Conservation (phyloP, 2,113 vertebrate species). For the Atractosteus spatula region DNA sequence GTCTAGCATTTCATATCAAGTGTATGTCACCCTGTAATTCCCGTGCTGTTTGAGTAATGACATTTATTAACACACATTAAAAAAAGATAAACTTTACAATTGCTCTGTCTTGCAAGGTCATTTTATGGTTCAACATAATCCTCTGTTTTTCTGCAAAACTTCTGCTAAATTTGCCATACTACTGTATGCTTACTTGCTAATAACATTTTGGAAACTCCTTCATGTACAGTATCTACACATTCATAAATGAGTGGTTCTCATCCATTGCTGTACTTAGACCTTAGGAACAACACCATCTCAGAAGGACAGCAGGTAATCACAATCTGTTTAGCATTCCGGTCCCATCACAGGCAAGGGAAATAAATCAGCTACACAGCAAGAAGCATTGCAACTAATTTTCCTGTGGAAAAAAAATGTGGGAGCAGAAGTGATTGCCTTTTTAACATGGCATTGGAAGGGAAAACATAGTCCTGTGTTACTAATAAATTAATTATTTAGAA, state of each 20-base stretch:
- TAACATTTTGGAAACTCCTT: no score
- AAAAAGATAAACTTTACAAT: no score
- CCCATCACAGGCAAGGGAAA: slow-evolving; percentile 61
- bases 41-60: no score
- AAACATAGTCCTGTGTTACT: slow-evolving; percentile 76
- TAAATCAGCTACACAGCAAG: slow-evolving; percentile 77
- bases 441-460: slow-evolving; percentile 75
- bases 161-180: no score
- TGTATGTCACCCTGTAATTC: no score
- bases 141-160: no score
- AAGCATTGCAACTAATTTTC: slow-evolving; percentile 74
- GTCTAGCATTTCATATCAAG: no score
- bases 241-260: neutral
- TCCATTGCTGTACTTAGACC: slow-evolving; percentile 41
- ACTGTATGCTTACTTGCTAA: no score
- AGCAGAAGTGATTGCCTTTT: slow-evolving; percentile 68
- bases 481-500: slow-evolving; percentile 82
- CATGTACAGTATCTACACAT: no score
- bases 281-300: slow-evolving; percentile 64
- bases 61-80: no score
- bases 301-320: slow-evolving; percentile 80
- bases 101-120: no score
- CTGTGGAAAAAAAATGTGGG: slow-evolving; percentile 57
- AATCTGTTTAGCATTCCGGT: slow-evolving; percentile 73
- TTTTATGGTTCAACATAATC: no score